These are phyloP conservation scores for Eledona agricola DNA, from an alignment of 2,888 invertebrate species.

Conservation along the genomic window DNA sequence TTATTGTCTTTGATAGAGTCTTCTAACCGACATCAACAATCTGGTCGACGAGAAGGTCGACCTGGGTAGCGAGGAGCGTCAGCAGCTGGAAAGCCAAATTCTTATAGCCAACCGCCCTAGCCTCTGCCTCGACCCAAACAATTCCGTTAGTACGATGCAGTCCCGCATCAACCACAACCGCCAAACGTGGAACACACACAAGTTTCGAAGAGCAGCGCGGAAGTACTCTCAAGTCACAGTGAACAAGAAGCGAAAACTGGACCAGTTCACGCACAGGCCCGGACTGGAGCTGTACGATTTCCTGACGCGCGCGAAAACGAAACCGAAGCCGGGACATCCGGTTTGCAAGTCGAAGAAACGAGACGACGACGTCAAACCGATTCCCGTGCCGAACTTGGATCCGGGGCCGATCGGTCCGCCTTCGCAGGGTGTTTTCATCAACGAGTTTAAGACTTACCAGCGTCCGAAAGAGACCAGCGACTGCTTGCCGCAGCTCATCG, in stretches of 20 bases:
- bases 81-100: constrained; percentile 83
- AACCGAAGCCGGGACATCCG: constrained; percentile 54
- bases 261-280: constrained; percentile 82
- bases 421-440: constrained; percentile 55
- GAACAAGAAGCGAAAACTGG: constrained; percentile 87
- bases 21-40: constrained; percentile 54
- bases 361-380: constrained; percentile 69
- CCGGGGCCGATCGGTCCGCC: constrained; percentile 68
- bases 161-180: constrained; percentile 80
- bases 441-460: constrained; percentile 61
- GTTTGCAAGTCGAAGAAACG: constrained; percentile 58
- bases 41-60: constrained; percentile 59
- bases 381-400: constrained; percentile 72
- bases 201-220: constrained; percentile 77
- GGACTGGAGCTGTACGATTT: constrained; percentile 81
- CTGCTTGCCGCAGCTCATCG: constrained; percentile 76
- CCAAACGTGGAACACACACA: constrained; percentile 77
- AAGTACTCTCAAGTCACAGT: constrained; percentile 81
- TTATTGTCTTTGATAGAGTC: constrained; percentile 48
- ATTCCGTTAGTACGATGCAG: constrained; percentile 78
- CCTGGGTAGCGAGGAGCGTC: constrained; percentile 80
- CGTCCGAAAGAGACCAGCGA: constrained; percentile 62
- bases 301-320: constrained; percentile 65
- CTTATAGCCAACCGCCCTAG: constrained; percentile 87
- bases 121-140: constrained; percentile 88